These are phyloP conservation scores for Podabrus alpinus DNA, from an alignment of 2,888 invertebrate species.

Conservation along the genomic window DNA sequence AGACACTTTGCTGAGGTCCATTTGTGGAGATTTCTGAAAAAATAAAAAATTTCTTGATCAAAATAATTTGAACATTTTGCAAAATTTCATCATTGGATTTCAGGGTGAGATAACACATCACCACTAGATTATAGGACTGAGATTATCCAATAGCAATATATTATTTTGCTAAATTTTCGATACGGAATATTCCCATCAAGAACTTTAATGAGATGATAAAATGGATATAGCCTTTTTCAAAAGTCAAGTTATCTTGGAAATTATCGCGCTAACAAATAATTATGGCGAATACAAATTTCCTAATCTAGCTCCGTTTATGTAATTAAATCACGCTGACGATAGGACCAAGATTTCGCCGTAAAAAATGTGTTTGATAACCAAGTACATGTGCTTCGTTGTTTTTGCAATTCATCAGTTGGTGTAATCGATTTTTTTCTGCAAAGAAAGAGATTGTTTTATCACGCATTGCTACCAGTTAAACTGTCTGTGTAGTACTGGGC, in stretches of 20 bases:
- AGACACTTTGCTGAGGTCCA: slow-evolving; percentile 77
- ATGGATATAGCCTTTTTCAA: neutral
- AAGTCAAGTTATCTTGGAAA: neutral
- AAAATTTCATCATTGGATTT: neutral
- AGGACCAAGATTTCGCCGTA: neutral
- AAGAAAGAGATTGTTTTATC: too few species aligned
- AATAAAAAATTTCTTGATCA: neutral
- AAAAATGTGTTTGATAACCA: neutral
- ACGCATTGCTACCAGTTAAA: too few species aligned
- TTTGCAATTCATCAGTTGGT: neutral
- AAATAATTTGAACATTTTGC: neutral
- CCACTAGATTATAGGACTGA: neutral
- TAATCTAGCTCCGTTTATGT: neutral
- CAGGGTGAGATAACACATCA: neutral
- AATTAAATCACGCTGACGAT: neutral
- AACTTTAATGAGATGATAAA: neutral
- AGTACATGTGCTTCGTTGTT: neutral
- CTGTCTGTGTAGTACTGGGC: too few species aligned
- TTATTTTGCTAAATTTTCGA: too few species aligned
- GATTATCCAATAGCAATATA: too few species aligned
- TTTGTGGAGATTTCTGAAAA: slow-evolving; percentile 69
- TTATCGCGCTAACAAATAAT: neutral
- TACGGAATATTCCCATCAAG: neutral
- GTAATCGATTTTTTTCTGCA: neutral
- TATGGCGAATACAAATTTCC: neutral